Evolutionary conservation across 2,888 invertebrate species (phyloP), one percentile per base, ranked within the genome.

Genomic region (Xestia xanthographa): DNA sequence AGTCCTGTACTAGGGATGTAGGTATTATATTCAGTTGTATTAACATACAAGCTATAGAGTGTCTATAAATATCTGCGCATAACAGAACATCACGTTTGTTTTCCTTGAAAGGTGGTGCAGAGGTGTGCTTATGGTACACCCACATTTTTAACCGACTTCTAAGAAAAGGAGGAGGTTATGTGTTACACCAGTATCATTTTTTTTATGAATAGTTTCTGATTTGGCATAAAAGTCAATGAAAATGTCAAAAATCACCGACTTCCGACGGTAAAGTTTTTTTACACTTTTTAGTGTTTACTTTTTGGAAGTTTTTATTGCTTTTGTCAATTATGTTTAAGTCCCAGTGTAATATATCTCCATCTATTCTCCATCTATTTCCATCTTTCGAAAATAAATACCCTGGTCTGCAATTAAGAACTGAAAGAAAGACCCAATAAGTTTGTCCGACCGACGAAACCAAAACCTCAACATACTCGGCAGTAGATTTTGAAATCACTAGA

Each of bases 11-110:
- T 66, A 26, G 22, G 34, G 34, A 48, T 48, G 43, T 72, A 26
- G 20, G 26, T 79, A 70, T n/a, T n/a, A n/a, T n/a, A n/a, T 79
- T 65, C 63, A 63, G 65, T 78, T 79, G 29, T 50, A 77, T 53
- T n/a, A 29, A 62, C 29, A 50, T 34, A 56, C 14, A 14, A 17
- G 9, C 3, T 8, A 11, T 17, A 22, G 20, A 58, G 20, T 41
- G 17, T 26, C 43, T 26, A 26, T 58, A 50, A 22, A 66, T 53
- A 34, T 29, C n/a, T 5, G 43, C 12, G 20, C 53, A n/a, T 34
- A 22, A 12, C 22, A n/a, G 41, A 6, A 41, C 14, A n/a, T 63
- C 3, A 9, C 43, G 43, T 41, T n/a, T 26, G 63, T 41, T n/a
- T 9, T 41, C 22, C 56, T 26, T 26, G 14, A 14, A 14, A 8